A percentile compares a stretch with the other conserved stretches of the same genome.
Evolutionary conservation across 1,140 invertebrate genomes (phyloP).

Genomic region (Lepeophtheirus salmonis): DNA sequence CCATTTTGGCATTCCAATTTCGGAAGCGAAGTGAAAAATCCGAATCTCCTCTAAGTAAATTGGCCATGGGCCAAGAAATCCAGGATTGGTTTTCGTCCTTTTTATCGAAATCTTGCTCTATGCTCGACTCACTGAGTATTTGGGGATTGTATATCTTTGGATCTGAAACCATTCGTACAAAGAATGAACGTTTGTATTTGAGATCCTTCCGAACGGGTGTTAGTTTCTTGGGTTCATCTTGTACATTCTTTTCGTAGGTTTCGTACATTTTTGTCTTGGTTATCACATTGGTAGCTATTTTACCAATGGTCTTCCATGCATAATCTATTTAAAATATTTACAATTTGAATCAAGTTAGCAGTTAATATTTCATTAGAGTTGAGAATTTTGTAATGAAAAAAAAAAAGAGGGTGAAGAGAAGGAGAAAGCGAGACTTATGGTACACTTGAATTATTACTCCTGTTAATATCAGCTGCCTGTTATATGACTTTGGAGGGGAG

Average conservation of each 20-base stretch:
- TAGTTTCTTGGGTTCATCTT: constrained; percentile 29
- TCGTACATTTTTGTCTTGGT: constrained; percentile 39
- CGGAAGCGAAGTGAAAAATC: constrained; percentile 26
- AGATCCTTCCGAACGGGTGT: constrained; percentile 41
- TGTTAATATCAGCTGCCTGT: too few relatives aligned
- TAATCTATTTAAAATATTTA: constrained; percentile 36
- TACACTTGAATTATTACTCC: too few relatives aligned
- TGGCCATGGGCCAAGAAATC: constrained; percentile 74
- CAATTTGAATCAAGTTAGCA: too few relatives aligned
- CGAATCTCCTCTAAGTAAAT: constrained; percentile 54
- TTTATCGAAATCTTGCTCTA: constrained; percentile 27
- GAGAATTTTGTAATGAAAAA: too few relatives aligned
- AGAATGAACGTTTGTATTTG: constrained; percentile 76
- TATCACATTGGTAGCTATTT: constrained; percentile 58
- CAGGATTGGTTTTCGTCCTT: constrained; percentile 37
- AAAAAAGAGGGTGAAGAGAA: too few relatives aligned
- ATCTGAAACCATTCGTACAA: constrained; percentile 83
- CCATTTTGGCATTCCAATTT: background rate
- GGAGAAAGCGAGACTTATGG: too few relatives aligned
- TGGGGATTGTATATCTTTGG: constrained; percentile 87
- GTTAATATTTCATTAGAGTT: too few relatives aligned
- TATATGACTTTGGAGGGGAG: too few relatives aligned
- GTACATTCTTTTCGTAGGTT: constrained; percentile 22
- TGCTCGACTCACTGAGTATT: constrained; percentile 40
- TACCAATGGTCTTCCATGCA: constrained; percentile 72